Conservation (phyloP, 2,113 vertebrate species). For the Hypomesus transpacificus region DNA sequence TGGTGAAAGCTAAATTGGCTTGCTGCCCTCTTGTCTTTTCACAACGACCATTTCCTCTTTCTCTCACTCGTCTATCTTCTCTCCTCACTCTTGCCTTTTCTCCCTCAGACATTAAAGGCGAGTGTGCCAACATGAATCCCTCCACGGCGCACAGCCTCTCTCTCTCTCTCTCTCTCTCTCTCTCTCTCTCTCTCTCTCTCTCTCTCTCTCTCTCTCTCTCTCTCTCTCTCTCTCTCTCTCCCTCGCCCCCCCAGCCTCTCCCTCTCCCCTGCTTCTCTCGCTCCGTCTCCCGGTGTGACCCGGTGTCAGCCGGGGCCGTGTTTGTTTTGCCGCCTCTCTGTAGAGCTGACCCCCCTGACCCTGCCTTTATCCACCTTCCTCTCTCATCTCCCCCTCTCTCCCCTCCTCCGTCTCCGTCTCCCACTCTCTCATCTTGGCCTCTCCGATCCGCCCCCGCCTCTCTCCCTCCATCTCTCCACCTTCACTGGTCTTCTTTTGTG, state of each 20-base stretch:
- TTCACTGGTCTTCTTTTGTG: slow-evolving; percentile 5
- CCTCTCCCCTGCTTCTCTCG: background rate
- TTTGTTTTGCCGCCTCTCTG: slow-evolving; percentile 8
- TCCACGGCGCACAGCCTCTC: background rate
- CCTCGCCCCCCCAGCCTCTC: background rate
- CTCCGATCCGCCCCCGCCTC: slow-evolving; percentile 1
- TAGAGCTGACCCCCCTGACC: background rate
- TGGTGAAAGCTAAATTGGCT: slow-evolving; percentile 65
- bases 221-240: slow-evolving; percentile 8
- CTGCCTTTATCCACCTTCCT: slow-evolving; percentile 17
- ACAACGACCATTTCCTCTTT: background rate
- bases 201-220: slow-evolving; percentile 3
- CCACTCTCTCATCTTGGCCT: slow-evolving; percentile 10
- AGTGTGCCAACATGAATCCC: background rate
- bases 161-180: background rate
- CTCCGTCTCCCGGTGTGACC: slow-evolving; percentile 3
- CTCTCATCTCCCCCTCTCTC: background rate
- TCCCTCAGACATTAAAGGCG: background rate
- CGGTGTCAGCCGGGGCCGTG: background rate
- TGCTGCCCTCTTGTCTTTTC: slow-evolving; percentile 48
- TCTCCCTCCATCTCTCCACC: background rate
- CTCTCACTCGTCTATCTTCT: slow-evolving; percentile 30
- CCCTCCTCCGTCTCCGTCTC: background rate
- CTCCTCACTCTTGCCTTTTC: slow-evolving; percentile 2
- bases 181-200: background rate